A percentile compares a stretch with the other conserved stretches of the same genome.
phyloP scores from a whole-genome alignment of 2,888 invertebrate species.

The Alsophila aescularia region DNA sequence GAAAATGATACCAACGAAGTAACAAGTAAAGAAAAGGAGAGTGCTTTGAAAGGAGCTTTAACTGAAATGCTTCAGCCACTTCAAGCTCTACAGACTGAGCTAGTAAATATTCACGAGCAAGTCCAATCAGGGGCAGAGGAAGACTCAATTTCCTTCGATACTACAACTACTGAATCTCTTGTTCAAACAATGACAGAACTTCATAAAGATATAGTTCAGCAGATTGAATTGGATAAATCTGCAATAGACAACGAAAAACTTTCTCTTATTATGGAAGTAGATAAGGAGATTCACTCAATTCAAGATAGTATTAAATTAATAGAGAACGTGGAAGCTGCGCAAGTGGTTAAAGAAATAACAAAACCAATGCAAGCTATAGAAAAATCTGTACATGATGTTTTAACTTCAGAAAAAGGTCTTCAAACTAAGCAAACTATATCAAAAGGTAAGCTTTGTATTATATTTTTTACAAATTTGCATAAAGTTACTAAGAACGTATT shows the following conservation, averaged over 20 bases:
- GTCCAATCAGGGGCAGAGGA: conserved; percentile 57
- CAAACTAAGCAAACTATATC: conserved; percentile 41
- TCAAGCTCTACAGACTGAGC: conserved; percentile 61
- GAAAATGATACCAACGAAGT: conserved; percentile 36
- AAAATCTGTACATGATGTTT: conserved; percentile 53
- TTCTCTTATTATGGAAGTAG: conserved; percentile 60
- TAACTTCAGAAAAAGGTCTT: conserved; percentile 45
- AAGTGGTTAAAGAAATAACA: conserved; percentile 51
- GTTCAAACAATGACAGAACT: conserved; percentile 66
- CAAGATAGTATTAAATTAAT: conserved; percentile 64
- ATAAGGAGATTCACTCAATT: conserved; percentile 65
- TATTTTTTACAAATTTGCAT: neutral
- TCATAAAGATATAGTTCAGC: conserved; percentile 64
- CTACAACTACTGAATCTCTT: conserved; percentile 65
- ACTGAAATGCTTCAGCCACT: conserved; percentile 65
- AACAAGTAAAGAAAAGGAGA: conserved; percentile 44
- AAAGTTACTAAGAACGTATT: too few relatives aligned
- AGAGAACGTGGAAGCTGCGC: conserved; percentile 48
- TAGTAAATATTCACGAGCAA: conserved; percentile 64
- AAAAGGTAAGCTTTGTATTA: conserved; percentile 54
- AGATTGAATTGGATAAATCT: conserved; percentile 51
- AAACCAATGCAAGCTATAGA: conserved; percentile 62
- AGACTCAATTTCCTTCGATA: conserved; percentile 58
- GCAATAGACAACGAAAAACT: conserved; percentile 54
- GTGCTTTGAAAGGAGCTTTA: conserved; percentile 52